Conservation (phyloP, 2,113 vertebrate species). For the Melanotaenia duboulayi region DNA sequence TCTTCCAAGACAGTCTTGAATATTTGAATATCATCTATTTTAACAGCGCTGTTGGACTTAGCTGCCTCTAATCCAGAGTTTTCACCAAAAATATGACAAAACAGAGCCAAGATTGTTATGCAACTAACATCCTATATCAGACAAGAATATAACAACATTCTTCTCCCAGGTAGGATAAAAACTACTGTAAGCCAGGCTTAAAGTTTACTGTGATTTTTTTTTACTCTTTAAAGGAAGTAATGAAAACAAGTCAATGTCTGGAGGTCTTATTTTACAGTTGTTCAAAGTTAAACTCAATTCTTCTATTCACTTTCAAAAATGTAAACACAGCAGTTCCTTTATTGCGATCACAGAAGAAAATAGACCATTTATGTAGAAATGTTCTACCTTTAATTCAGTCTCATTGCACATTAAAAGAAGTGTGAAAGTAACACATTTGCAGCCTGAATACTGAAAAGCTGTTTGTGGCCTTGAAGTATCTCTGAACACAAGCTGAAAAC, state of each 20-base stretch:
- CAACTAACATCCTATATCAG: no score
- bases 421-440: conserved; percentile 10
- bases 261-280: neutral
- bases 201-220: neutral
- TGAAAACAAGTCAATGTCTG: neutral
- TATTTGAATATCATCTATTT: no score
- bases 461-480: neutral
- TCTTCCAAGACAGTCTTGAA: no score
- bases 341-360: neutral
- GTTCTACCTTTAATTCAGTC: neutral
- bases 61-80: no score
- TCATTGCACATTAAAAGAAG: neutral
- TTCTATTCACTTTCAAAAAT: no score
- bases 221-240: neutral
- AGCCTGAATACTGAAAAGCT: neutral
- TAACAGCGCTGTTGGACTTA: no score
- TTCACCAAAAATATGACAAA: no score
- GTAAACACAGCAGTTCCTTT: neutral
- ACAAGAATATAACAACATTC: no score
- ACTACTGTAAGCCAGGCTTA: neutral
- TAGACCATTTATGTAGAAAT: neutral
- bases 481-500: conserved; percentile 13
- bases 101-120: no score
- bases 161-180: no score
- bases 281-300: conserved; percentile 2